Evolutionary conservation across 2,888 invertebrate genomes (phyloP).

Genomic region (Aphodius sticticus): DNA sequence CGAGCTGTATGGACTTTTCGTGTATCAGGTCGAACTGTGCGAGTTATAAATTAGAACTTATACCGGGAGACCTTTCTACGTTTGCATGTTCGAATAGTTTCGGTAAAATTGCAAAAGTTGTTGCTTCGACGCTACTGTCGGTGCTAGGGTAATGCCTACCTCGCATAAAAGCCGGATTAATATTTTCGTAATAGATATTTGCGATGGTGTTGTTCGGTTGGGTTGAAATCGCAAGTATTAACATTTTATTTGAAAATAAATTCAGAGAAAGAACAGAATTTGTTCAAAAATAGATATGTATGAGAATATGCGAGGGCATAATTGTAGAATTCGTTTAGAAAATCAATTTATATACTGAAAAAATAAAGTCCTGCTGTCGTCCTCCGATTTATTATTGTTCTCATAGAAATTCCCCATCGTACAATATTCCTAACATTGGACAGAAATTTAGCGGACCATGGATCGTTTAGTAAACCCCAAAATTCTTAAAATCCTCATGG

Average conservation of each 20-base stretch:
- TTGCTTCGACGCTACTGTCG: neutral
- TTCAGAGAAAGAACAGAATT: neutral
- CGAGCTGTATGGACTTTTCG: neutral
- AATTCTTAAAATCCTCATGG: too few relatives aligned
- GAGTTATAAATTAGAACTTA: slow-evolving; percentile 24
- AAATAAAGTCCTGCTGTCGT: too few relatives aligned
- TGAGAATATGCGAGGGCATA: too few relatives aligned
- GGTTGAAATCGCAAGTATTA: neutral
- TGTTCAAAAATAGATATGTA: too few relatives aligned
- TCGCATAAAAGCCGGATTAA: neutral
- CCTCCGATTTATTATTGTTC: too few relatives aligned
- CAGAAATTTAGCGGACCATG: too few relatives aligned
- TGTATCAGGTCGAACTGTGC: neutral
- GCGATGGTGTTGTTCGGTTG: neutral
- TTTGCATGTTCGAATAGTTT: slow-evolving; percentile 10
- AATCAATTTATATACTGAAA: too few relatives aligned
- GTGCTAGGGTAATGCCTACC: neutral
- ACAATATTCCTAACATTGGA: too few relatives aligned
- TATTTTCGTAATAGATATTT: neutral
- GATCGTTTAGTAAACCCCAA: too few relatives aligned
- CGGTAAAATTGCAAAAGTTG: neutral
- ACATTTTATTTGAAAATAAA: neutral
- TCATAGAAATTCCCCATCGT: too few relatives aligned
- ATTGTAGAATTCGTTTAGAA: too few relatives aligned
- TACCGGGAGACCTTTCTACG: slow-evolving; percentile 19